Conservation (phyloP, 2,888 invertebrate genomes). For the Drosophila barbarae region DNA sequence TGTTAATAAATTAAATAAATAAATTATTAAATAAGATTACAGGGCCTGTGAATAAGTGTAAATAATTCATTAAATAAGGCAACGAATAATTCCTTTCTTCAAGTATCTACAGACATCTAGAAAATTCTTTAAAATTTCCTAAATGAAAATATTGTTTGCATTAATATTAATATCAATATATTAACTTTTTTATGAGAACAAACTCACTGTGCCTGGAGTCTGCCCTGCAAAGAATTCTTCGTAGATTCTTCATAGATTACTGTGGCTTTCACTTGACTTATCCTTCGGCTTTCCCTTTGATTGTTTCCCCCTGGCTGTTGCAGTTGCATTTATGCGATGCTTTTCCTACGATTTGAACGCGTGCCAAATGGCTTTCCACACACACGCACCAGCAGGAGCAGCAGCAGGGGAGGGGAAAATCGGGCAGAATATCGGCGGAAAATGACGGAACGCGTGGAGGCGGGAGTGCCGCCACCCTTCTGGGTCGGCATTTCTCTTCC, state of each 20-base stretch:
- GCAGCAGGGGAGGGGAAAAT: not conserved
- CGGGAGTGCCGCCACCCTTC: conserved; percentile 20
- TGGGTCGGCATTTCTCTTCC: conserved; percentile 23
- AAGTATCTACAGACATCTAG: not conserved
- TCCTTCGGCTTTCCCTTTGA: conserved; percentile 49
- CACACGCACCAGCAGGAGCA: conserved; percentile 38
- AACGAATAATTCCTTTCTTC: not conserved
- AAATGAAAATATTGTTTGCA: too few species aligned
- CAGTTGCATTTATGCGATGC: conserved; percentile 65
- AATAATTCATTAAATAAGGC: too few species aligned
- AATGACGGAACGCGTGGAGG: conserved; percentile 4
- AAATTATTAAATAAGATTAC: not conserved
- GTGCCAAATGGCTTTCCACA: conserved; percentile 67
- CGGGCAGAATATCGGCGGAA: conserved; percentile 3
- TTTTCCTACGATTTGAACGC: conserved; percentile 68
- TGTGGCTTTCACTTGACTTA: conserved; percentile 18
- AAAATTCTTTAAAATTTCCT: not conserved
- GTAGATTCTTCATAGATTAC: conserved; percentile 10
- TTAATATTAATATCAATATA: too few species aligned
- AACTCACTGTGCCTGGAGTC: conserved; percentile 9
- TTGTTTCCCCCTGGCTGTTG: conserved; percentile 33
- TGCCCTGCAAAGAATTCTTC: conserved; percentile 16
- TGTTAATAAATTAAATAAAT: not conserved
- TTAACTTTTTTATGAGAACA: too few species aligned
- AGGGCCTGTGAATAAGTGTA: too few species aligned